phyloP scores from a whole-genome alignment of 2,888 invertebrate species.

The Urechis unicinctus region DNA sequence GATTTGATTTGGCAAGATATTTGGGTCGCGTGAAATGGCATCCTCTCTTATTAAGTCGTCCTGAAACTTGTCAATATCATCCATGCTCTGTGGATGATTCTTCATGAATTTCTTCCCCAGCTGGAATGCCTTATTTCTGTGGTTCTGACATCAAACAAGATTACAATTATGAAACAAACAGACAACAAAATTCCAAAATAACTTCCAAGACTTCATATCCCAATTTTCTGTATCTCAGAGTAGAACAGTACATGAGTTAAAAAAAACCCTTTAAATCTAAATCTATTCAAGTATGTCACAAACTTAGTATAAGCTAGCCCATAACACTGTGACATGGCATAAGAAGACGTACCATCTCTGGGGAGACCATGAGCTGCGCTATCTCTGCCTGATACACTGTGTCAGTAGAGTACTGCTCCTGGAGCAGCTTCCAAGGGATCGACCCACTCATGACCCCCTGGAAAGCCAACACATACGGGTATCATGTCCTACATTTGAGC shows the following conservation, averaged over 20 bases:
- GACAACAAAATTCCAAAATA: too few species aligned
- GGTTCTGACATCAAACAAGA: slow-evolving; percentile 4
- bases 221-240: too few species aligned
- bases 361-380: slow-evolving; percentile 38
- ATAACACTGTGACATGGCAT: background rate
- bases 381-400: slow-evolving; percentile 74
- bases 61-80: slow-evolving; percentile 20
- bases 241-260: too few species aligned
- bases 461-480: slow-evolving; percentile 1
- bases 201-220: too few species aligned
- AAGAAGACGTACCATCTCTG: slow-evolving; percentile 55
- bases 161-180: background rate
- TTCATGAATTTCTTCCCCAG: slow-evolving; percentile 67
- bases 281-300: too few species aligned
- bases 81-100: slow-evolving; percentile 57
- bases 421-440: slow-evolving; percentile 86
- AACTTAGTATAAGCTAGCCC: too few species aligned
- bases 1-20: too few species aligned
- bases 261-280: too few species aligned
- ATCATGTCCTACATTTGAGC: too few species aligned
- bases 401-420: slow-evolving; percentile 79
- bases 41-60: background rate
- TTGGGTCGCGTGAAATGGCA: too few species aligned
- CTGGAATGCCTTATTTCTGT: slow-evolving; percentile 10
- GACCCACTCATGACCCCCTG: slow-evolving; percentile 92